Conservation (phyloP, 2,888 invertebrate species). For the Eupithecia subfuscata region DNA sequence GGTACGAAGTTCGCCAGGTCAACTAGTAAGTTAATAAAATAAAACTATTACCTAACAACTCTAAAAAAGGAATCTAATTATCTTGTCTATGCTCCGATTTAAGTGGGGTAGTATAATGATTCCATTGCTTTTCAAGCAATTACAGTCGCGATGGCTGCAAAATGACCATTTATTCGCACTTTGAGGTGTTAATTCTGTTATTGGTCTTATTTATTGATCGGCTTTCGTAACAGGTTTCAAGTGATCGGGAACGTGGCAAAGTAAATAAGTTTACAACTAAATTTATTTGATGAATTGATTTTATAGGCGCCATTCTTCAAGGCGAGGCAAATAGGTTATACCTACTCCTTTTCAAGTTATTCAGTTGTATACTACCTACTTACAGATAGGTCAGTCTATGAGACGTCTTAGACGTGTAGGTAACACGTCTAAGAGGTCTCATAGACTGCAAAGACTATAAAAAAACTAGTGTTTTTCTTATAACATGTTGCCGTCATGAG, state of each 20-base stretch:
- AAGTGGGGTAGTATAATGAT: slow-evolving; percentile 50
- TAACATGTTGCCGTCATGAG: slow-evolving; percentile 43
- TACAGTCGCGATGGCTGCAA: slow-evolving; percentile 58
- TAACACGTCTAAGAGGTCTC: slow-evolving; percentile 6
- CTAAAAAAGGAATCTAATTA: neutral
- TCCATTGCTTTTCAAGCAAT: slow-evolving; percentile 57
- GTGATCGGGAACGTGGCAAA: slow-evolving; percentile 57
- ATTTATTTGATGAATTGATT: slow-evolving; percentile 59
- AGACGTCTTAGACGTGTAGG: too few species aligned
- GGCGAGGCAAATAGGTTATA: slow-evolving; percentile 47
- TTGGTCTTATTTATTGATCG: slow-evolving; percentile 61
- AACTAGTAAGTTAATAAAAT: too few species aligned
- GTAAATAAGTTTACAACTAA: slow-evolving; percentile 53
- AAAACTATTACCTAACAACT: neutral
- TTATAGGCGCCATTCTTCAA: slow-evolving; percentile 59
- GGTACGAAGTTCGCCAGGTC: too few species aligned
- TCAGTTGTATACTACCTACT: neutral
- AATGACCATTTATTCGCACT: slow-evolving; percentile 62
- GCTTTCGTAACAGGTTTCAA: slow-evolving; percentile 58
- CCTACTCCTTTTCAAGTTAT: neutral
- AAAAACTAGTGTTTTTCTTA: neutral
- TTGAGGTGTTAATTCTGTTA: slow-evolving; percentile 66
- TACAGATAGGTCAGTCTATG: neutral
- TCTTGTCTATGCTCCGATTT: slow-evolving; percentile 44
- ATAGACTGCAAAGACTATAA: neutral